phyloP scores from a whole-genome alignment of 2,888 invertebrate genomes.

The Amiota communis region DNA sequence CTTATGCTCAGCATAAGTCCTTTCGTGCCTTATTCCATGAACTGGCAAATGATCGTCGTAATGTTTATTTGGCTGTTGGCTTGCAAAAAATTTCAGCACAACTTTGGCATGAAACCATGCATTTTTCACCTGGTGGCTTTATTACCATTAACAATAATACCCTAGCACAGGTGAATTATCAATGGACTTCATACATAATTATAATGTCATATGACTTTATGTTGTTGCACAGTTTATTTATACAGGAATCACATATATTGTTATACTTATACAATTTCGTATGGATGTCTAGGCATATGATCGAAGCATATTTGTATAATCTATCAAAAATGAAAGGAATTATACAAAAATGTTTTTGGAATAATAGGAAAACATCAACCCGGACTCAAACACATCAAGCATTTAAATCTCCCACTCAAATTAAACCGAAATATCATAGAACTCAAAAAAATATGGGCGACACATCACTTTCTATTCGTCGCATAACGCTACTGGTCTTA shows the following conservation, averaged over 20 bases:
- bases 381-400: too few species aligned
- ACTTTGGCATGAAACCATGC: conserved; percentile 55
- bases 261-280: conserved; percentile 66
- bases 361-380: neutral
- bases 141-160: conserved; percentile 52
- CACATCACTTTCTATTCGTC: neutral
- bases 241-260: conserved; percentile 57
- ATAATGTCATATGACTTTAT: neutral
- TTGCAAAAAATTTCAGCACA: conserved; percentile 52
- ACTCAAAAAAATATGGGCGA: conserved; percentile 1
- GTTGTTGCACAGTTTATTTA: conserved; percentile 56
- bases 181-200: neutral
- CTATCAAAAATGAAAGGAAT: conserved; percentile 13
- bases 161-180: conserved; percentile 55
- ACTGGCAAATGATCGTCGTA: conserved; percentile 45
- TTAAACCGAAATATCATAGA: neutral
- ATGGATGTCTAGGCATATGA: conserved; percentile 46
- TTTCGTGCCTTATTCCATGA: conserved; percentile 44
- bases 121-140: conserved; percentile 61
- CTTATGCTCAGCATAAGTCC: conserved; percentile 41
- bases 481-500: conserved; percentile 8
- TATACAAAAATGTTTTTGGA: too few species aligned
- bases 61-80: conserved; percentile 43
- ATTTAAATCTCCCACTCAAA: too few species aligned
- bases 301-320: conserved; percentile 11